phyloP scores from a whole-genome alignment of 2,113 vertebrate genomes.

The Etheostoma cragini region DNA sequence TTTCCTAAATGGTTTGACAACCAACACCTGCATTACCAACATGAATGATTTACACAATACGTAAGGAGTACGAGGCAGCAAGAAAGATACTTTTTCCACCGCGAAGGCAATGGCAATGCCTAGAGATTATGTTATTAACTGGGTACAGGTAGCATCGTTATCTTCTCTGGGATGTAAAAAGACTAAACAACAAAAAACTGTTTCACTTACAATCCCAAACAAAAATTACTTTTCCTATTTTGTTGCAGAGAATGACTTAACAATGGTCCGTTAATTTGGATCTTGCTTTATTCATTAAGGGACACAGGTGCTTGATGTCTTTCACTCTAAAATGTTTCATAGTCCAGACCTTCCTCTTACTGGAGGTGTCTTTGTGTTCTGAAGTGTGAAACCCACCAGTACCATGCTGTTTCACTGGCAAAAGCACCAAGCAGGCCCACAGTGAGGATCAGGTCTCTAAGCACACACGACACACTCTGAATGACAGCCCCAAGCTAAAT shows the following conservation, averaged over 20 bases:
- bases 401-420: slow-evolving; percentile 67
- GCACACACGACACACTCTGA: slow-evolving; percentile 67
- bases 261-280: slow-evolving; percentile 11
- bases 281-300: slow-evolving; percentile 4
- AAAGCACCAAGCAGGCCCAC: slow-evolving; percentile 59
- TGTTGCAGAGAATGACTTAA: background rate
- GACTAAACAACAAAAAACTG: background rate
- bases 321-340: slow-evolving; percentile 47
- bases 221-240: background rate
- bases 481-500: slow-evolving; percentile 62
- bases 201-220: background rate
- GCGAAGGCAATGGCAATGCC: slow-evolving; percentile 1
- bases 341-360: slow-evolving; percentile 63
- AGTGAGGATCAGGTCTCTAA: slow-evolving; percentile 73
- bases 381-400: slow-evolving; percentile 70
- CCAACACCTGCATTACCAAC: slow-evolving; percentile 8
- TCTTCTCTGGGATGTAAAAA: slow-evolving; percentile 4
- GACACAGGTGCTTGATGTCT: slow-evolving; percentile 45
- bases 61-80: slow-evolving; percentile 1
- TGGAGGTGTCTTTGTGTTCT: slow-evolving; percentile 51
- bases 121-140: background rate
- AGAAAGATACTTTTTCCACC: slow-evolving; percentile 4
- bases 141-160: background rate
- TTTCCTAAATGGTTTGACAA: slow-evolving; percentile 25
- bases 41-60: background rate